Evolutionary conservation across 2,797 vertebrate genomes (phyloP).

Genomic region (Arvicola amphibius): DNA sequence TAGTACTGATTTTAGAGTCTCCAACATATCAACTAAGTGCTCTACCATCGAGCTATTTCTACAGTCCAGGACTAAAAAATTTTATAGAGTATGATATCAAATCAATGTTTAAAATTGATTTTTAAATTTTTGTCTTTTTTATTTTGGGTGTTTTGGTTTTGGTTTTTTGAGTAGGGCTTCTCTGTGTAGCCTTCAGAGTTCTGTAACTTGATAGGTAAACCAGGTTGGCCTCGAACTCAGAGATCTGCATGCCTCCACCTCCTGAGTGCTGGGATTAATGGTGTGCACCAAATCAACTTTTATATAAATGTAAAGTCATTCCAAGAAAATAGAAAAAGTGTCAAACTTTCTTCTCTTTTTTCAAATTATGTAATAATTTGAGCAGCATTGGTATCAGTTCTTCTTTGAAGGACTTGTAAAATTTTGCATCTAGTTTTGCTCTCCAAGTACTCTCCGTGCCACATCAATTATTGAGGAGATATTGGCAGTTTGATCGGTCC

Average conservation of each 20-base stretch:
- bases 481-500: neutral
- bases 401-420: neutral
- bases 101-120: neutral
- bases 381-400: neutral
- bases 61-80: neutral
- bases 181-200: neutral
- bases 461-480: neutral
- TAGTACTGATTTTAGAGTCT: neutral
- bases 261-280: neutral
- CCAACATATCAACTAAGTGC: neutral
- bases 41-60: neutral
- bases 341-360: neutral
- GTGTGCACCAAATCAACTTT: neutral
- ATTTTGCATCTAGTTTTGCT: neutral
- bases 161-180: neutral
- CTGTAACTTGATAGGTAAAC: neutral
- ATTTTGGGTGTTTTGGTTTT: neutral
- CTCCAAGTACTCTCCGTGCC: neutral
- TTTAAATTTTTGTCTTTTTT: neutral
- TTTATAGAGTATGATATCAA: neutral
- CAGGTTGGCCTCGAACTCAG: neutral
- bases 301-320: neutral
- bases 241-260: neutral
- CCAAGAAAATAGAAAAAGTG: neutral
- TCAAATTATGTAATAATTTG: neutral